Evolutionary conservation across 2,113 vertebrate genomes (phyloP).

Genomic region (Mohoua ochrocephala): DNA sequence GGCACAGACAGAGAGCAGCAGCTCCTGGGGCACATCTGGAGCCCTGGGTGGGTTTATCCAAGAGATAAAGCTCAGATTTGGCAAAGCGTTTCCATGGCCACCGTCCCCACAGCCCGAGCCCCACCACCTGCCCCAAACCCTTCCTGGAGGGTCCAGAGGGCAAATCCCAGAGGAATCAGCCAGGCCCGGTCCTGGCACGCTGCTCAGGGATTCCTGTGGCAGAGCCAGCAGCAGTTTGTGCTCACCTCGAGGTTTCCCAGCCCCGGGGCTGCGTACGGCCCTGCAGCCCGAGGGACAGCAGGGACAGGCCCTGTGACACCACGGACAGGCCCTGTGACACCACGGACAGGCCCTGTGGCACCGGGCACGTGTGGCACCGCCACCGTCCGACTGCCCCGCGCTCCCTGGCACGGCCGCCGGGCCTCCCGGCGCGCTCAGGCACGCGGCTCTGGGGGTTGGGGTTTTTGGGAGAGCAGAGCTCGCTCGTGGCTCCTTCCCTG

Average conservation of each 20-base stretch:
- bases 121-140: neutral
- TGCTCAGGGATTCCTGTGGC: neutral
- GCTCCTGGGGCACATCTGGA: neutral
- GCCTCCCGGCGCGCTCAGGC: neutral
- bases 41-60: rapidly evolving
- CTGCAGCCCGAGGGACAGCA: neutral
- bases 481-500: neutral
- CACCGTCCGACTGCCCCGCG: neutral
- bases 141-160: rapidly evolving
- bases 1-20: neutral
- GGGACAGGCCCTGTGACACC: no score
- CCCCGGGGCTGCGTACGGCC: rapidly evolving
- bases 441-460: neutral
- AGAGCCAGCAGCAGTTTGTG: neutral
- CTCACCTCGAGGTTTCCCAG: neutral
- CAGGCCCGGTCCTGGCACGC: neutral
- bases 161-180: neutral
- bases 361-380: neutral
- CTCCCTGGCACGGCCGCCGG: neutral
- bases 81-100: neutral
- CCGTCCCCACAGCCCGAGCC: neutral
- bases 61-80: neutral
- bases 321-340: no score
- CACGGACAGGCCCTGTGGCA: no score
- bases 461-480: neutral